These are phyloP conservation scores for Aphidius colemani DNA, from an alignment of 2,888 invertebrate species.

Conservation along the genomic window DNA sequence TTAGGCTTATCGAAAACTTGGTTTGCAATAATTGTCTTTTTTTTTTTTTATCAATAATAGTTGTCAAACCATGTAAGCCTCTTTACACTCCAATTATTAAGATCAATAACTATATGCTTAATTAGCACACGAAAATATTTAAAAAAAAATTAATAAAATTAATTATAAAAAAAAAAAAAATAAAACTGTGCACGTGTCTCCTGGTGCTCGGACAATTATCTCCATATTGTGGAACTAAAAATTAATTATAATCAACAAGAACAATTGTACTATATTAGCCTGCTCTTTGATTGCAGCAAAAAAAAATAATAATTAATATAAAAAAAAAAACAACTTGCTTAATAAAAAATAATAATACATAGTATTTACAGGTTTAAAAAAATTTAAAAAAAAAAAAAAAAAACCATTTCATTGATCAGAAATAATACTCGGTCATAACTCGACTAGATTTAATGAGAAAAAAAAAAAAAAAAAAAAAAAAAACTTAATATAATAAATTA, in stretches of 20 bases:
- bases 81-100: too few relatives aligned
- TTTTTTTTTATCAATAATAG: too few relatives aligned
- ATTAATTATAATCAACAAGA: too few relatives aligned
- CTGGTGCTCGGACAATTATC: constrained; percentile 3
- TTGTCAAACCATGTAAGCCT: too few relatives aligned
- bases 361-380: constrained; percentile 8
- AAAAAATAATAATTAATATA: background rate
- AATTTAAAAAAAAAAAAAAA: constrained; percentile 23
- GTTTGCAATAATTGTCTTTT: too few relatives aligned
- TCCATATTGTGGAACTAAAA: background rate
- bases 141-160: background rate
- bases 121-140: too few relatives aligned
- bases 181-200: constrained; percentile 3
- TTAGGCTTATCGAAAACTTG: too few relatives aligned
- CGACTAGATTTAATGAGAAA: constrained; percentile 9
- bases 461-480: constrained; percentile 1
- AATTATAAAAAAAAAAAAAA: constrained; percentile 1
- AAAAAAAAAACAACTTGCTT: background rate
- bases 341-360: constrained; percentile 5
- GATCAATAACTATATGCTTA: too few relatives aligned
- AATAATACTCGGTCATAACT: constrained; percentile 2
- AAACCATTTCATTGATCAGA: constrained; percentile 20
- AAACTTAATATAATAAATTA: constrained; percentile 13
- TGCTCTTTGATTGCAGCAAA: too few relatives aligned
- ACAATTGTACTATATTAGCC: too few relatives aligned